Percentiles rank a stretch among this genome's conserved stretches.
These are phyloP conservation scores for Ancistrus triradiatus DNA, from an alignment of 2,113 vertebrate species.

Conservation along the genomic window DNA sequence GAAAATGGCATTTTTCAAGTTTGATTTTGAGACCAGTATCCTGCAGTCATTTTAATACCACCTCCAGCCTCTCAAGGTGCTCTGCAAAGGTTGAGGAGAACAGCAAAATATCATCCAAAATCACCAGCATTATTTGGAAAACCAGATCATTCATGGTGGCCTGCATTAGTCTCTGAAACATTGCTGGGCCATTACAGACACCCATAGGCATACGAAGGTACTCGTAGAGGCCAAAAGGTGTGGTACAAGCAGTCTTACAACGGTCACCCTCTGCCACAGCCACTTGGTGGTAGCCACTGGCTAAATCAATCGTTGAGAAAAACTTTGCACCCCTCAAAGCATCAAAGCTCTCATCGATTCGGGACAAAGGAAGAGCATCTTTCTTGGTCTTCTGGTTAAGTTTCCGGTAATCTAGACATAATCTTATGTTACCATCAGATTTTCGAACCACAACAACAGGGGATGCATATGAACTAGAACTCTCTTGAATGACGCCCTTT, in stretches of 20 bases:
- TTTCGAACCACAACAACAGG: too few relatives aligned
- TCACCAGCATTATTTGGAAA: neutral
- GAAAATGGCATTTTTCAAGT: neutral
- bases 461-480: too few relatives aligned
- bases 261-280: neutral
- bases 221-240: neutral
- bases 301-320: neutral
- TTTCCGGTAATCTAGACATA: too few relatives aligned
- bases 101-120: neutral
- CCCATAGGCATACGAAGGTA: neutral
- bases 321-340: neutral
- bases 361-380: too few relatives aligned
- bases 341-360: neutral
- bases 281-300: neutral
- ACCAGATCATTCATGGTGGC: neutral
- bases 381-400: too few relatives aligned
- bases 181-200: neutral
- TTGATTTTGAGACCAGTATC: neutral
- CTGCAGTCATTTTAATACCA: neutral
- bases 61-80: neutral
- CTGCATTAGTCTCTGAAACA: neutral
- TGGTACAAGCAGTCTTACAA: neutral
- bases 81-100: neutral
- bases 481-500: too few relatives aligned
- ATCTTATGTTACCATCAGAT: too few relatives aligned